These are phyloP conservation scores for Martes martes DNA, from an alignment of 2,113 vertebrate species.

Conservation along the genomic window DNA sequence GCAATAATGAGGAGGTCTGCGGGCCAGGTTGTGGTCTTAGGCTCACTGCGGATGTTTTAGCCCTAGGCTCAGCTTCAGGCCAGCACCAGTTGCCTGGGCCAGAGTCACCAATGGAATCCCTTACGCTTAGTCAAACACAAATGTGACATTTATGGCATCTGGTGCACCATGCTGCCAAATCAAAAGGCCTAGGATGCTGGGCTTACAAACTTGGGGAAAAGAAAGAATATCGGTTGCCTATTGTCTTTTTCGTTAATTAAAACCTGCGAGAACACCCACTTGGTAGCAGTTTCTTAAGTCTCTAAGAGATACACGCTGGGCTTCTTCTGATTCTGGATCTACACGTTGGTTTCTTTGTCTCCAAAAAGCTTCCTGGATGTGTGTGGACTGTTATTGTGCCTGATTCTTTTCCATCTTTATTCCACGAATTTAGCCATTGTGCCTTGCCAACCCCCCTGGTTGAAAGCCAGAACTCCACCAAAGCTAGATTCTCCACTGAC, in stretches of 20 bases:
- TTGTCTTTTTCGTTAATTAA: conserved; percentile 18
- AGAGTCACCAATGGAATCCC: conserved; percentile 74
- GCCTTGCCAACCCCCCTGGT: background rate
- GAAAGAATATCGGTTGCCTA: background rate
- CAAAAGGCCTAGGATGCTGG: conserved; percentile 14
- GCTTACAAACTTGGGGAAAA: conserved; percentile 21
- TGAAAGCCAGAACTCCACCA: background rate
- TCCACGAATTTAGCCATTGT: background rate
- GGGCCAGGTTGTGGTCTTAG: conserved; percentile 75
- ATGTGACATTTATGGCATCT: conserved; percentile 73
- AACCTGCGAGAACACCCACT: background rate
- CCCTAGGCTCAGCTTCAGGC: conserved; percentile 84
- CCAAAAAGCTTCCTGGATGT: background rate
- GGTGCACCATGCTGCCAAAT: conserved; percentile 63
- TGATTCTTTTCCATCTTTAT: conserved; percentile 2
- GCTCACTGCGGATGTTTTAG: conserved; percentile 75
- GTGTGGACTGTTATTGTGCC: background rate
- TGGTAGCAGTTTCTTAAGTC: background rate
- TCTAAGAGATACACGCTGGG: too few relatives aligned
- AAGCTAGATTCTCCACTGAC: background rate
- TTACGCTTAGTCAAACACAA: conserved; percentile 78
- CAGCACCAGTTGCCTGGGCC: conserved; percentile 71
- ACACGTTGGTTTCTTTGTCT: background rate
- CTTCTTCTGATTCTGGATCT: background rate
- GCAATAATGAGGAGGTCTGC: conserved; percentile 80